Evolutionary conservation across 2,888 invertebrate species (phyloP).

Genomic region (Halocaridina rubra): DNA sequence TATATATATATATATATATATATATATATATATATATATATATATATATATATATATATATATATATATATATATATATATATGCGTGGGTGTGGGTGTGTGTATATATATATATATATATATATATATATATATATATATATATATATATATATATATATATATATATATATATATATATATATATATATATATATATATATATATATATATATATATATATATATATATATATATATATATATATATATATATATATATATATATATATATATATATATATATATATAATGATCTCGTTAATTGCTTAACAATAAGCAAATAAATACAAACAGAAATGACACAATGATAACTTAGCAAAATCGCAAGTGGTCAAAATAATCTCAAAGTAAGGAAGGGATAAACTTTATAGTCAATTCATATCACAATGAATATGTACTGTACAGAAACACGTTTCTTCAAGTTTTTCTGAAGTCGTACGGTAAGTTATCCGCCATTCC

Average conservation of each 20-base stretch:
- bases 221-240: background rate
- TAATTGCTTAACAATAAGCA: background rate
- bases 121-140: background rate
- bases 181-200: background rate
- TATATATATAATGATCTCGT: background rate
- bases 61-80: background rate
- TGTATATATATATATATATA: background rate
- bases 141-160: slow-evolving; percentile 8
- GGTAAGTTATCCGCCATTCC: no score
- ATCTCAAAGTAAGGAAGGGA: no score
- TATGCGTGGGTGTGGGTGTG: background rate
- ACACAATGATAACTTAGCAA: no score
- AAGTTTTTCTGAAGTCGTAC: no score
- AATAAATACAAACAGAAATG: background rate
- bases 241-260: background rate
- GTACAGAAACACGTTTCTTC: no score
- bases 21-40: background rate
- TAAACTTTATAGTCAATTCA: no score
- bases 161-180: background rate
- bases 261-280: background rate
- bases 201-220: background rate
- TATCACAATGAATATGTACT: no score
- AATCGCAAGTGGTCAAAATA: no score
- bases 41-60: background rate
- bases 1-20: background rate